Evolutionary conservation across 2,888 invertebrate genomes (phyloP), one percentile per base, ranked within the genome.

Genomic region (Mythimna loreyi): DNA sequence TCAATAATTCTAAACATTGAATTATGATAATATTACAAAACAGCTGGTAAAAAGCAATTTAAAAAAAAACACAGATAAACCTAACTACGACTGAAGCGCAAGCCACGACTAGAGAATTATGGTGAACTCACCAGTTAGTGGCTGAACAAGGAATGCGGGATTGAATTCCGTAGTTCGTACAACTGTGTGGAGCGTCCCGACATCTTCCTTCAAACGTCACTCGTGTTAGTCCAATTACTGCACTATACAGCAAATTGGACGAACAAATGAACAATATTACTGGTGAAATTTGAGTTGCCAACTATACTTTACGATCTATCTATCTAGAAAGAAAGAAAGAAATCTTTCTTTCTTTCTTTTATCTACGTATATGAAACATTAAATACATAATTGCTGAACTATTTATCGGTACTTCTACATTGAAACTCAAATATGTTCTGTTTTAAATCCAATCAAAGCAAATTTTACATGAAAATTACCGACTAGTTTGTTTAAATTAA

Each of bases 21-120:
- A 49, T 9, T 2, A 49, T 13, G 16, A 50, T 5, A 50, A 25
- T n/a, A 62, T 62, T 33, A 36, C 21, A 62, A 21, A 16, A 57
- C 21, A 62, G 21, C 36, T 9, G 9, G 36, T 36, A 19, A 13
- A 7, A 11, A 28, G 36, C 16, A 28, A 58, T 40, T 16, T n/a
- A 21, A n/a, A 61, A 21, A 9, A 16, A 21, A 62, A 36, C n/a
- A 45, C 30, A 2, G 1, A 25, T 21, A 0, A 61, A 13, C 62
- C 43, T 64, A 45, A 62, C 23, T 62, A 64, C 65, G 21, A 64
- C 11, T 0, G 43, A 63, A 65, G 47, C 64, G 33, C 25, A 63
- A 65, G 64, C 45, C n/a, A 33, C 23, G 30, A 47, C 25, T 63
- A n/a, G 47, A 63, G 16, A 47, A 47, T 63, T 25, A 47, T 25